Evolutionary conservation across 2,113 vertebrate genomes (phyloP).

Genomic region (Campylorhamphus procurvoides): DNA sequence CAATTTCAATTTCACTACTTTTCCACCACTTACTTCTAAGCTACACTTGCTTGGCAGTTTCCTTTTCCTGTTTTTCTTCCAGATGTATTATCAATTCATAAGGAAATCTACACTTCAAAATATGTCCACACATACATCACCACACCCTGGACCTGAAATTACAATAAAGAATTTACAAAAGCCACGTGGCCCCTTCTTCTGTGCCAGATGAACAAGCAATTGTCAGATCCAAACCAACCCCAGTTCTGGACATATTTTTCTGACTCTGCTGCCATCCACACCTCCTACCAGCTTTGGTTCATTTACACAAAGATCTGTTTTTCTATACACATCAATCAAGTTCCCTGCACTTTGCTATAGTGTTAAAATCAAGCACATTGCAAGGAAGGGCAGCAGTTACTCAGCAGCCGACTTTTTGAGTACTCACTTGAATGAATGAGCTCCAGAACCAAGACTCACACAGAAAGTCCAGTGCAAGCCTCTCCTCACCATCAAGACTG

Average conservation of each 20-base stretch:
- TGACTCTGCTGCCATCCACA: neutral
- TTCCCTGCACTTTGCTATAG: neutral
- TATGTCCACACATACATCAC: neutral
- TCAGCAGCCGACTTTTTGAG: neutral
- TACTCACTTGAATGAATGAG: rapidly evolving
- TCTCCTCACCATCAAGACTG: neutral
- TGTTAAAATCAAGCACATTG: neutral
- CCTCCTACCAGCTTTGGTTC: neutral
- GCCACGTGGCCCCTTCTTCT: neutral
- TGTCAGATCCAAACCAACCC: neutral
- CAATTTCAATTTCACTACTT: neutral
- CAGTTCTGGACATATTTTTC: neutral
- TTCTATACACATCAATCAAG: neutral
- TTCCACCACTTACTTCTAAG: neutral
- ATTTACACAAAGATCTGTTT: neutral
- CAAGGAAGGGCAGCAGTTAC: neutral
- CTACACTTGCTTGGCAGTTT: neutral
- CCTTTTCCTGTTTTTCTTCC: neutral
- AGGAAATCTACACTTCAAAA: neutral
- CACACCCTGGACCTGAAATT: neutral
- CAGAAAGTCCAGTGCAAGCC: neutral
- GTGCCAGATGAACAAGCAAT: neutral
- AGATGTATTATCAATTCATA: neutral
- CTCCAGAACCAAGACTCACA: neutral
- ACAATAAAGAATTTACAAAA: neutral